Evolutionary conservation across 2,113 vertebrate species (phyloP), one percentile per base, ranked within the genome.

Genomic region (Poecilia latipinna): DNA sequence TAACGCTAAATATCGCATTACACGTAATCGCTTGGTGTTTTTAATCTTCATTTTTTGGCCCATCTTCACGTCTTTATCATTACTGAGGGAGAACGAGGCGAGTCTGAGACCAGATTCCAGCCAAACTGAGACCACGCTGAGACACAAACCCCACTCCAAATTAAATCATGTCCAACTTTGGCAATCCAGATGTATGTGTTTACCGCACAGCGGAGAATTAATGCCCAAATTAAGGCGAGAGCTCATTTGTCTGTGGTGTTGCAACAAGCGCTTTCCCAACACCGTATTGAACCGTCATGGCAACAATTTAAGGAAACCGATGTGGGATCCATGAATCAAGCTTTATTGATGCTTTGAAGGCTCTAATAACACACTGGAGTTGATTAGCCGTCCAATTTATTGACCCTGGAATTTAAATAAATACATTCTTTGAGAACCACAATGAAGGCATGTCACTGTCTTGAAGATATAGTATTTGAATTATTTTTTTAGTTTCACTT

Each of bases 251-350:
- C 65, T 84, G 82, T 26, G 72, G 82, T 69, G 68, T 33, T 19
- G 77, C 35, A 77, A 63, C 76, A 42, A 70, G 61, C 78, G 83
- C 82, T 84, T 87, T 84, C 81, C 68, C 80, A 85, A 85, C 64
- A 15, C 65, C 60, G 17, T 69, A 57, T 77, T 77, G 79, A 86
- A 77, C 54, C 12, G 65, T 80, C 82, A 66, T 70, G 68, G 75
- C 61, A 71, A 33, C 65, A 80, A 72, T 86, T 80, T 88, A 61
- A 39, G 57, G 35, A 65, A 80, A 75, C 68, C 65, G 68, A 74
- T 84, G 90, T 70, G 82, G 88, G 78, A 82, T 80, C 76, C 26
- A 84, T 90, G 70, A 84, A 89, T 91, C 86, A 89, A 82, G 87
- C 73, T 86, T 82, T 89, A 87, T 88, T 83, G 83, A 82, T 29